A percentile compares a stretch with the other conserved stretches of the same genome.
Evolutionary conservation across 1,140 invertebrate genomes (phyloP).

Genomic region (Microplitis mediator): DNA sequence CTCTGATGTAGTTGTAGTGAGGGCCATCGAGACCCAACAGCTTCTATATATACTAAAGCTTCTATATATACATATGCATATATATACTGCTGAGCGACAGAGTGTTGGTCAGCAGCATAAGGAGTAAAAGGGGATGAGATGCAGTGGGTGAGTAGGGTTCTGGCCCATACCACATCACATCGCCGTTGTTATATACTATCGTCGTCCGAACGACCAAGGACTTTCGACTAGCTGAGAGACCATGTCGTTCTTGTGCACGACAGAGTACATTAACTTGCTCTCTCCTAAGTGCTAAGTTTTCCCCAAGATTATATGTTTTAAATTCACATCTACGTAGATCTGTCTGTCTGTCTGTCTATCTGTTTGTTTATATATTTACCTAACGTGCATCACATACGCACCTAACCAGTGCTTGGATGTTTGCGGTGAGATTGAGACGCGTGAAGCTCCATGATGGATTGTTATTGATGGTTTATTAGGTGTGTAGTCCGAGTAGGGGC

Average conservation of each 20-base stretch:
- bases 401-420: too few relatives aligned
- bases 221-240: conserved; percentile 14
- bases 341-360: conserved; percentile 31
- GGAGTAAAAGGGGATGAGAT: conserved; percentile 20
- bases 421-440: neutral
- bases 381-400: too few relatives aligned
- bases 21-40: conserved; percentile 32
- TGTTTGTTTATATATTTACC: too few relatives aligned
- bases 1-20: conserved; percentile 4
- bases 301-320: conserved; percentile 56
- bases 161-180: neutral
- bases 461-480: conserved; percentile 37
- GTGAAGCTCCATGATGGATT: conserved; percentile 37
- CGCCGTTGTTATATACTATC: conserved; percentile 16
- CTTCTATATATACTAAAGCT: neutral
- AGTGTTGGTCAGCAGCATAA: neutral
- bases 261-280: conserved; percentile 56
- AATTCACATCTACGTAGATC: conserved; percentile 44
- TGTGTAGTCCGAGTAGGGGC: neutral
- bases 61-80: too few relatives aligned
- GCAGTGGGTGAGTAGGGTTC: conserved; percentile 8
- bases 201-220: conserved; percentile 30
- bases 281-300: conserved; percentile 60
- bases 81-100: too few relatives aligned
- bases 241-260: conserved; percentile 15